phyloP scores from a whole-genome alignment of 2,888 invertebrate species.

The Meteorus colon region DNA sequence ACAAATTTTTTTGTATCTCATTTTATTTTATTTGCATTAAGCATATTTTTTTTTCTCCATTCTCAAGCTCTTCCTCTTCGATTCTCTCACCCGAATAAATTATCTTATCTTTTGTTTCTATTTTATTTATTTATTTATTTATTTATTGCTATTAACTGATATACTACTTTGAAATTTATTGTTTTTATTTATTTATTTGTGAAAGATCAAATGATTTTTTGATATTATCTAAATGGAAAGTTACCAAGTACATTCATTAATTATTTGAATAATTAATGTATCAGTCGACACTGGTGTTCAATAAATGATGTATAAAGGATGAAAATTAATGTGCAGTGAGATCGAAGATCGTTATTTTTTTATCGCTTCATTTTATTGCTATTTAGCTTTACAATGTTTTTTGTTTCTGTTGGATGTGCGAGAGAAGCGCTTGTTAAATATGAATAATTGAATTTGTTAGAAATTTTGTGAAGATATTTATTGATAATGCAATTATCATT shows the following conservation, averaged over 20 bases:
- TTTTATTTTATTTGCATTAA: slow-evolving; percentile 5
- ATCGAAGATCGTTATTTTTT: no score
- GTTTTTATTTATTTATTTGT: background rate
- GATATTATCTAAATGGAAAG: background rate
- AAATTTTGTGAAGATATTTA: background rate
- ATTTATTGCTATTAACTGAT: background rate
- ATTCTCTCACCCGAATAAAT: background rate
- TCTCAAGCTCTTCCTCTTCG: no score
- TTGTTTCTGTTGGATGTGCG: background rate
- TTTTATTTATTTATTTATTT: no score
- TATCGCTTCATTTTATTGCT: no score
- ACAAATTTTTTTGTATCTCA: slow-evolving; percentile 10
- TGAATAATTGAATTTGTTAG: background rate
- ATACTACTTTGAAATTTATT: background rate
- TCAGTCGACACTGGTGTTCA: background rate
- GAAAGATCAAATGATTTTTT: background rate
- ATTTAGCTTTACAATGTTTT: background rate
- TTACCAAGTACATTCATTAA: background rate
- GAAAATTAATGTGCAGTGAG: no score
- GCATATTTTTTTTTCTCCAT: background rate
- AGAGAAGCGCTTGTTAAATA: background rate
- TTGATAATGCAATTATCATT: background rate
- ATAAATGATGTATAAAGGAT: no score
- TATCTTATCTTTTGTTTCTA: background rate
- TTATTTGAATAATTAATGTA: slow-evolving; percentile 12